Percentiles rank a stretch among this genome's conserved stretches.
phyloP scores from a whole-genome alignment of 2,797 vertebrate species.

The Serranus cabrilla region DNA sequence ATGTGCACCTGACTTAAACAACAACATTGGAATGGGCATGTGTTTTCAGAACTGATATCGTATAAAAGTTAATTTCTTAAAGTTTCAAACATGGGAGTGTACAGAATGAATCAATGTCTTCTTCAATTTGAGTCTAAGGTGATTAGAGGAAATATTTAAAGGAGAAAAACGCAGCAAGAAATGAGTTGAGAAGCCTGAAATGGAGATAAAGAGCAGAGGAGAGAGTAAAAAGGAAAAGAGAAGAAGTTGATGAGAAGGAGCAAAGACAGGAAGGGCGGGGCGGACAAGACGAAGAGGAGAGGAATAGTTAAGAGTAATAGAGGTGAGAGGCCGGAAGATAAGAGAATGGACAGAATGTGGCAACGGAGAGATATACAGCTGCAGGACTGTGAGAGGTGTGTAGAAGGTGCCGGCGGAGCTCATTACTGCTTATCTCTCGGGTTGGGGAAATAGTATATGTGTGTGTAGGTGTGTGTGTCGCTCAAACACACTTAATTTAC shows the following conservation, averaged over 20 bases:
- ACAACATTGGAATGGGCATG: background rate
- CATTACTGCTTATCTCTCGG: slow-evolving; percentile 83
- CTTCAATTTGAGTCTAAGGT: slow-evolving; percentile 29
- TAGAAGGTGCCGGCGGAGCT: slow-evolving; percentile 72
- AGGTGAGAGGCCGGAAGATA: slow-evolving; percentile 80
- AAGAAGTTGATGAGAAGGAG: slow-evolving; percentile 51
- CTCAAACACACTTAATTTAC: slow-evolving; percentile 59
- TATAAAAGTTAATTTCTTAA: slow-evolving; percentile 6
- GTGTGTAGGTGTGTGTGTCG: slow-evolving; percentile 29
- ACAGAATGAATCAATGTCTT: slow-evolving; percentile 9
- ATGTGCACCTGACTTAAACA: slow-evolving; percentile 2
- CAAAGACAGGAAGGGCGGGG: slow-evolving; percentile 50
- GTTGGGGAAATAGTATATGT: slow-evolving; percentile 51
- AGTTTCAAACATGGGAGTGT: background rate
- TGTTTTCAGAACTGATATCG: background rate
- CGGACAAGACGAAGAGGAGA: slow-evolving; percentile 45
- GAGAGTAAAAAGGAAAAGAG: slow-evolving; percentile 20
- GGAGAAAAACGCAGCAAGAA: slow-evolving; percentile 31
- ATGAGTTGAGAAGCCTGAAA: slow-evolving; percentile 15
- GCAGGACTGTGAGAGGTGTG: slow-evolving; percentile 71
- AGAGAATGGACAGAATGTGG: slow-evolving; percentile 78
- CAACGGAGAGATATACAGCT: slow-evolving; percentile 69
- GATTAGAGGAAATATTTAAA: slow-evolving; percentile 48
- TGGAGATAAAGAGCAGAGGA: slow-evolving; percentile 44
- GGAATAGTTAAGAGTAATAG: slow-evolving; percentile 76